phyloP scores from a whole-genome alignment of 2,113 vertebrate species.

The Syrmaticus mikado region DNA sequence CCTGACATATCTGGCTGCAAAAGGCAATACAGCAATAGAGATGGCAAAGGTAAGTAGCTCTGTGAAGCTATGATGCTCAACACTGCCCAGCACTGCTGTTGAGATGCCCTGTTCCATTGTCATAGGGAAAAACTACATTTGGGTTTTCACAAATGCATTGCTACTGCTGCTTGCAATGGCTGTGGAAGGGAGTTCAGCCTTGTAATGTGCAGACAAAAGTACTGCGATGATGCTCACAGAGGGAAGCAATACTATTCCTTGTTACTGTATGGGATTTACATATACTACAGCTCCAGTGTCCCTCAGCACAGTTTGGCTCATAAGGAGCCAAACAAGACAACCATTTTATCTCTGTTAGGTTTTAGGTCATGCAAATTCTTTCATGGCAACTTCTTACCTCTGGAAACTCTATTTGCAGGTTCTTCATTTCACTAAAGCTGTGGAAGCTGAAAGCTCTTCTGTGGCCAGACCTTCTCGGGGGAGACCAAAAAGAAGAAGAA shows the following conservation, averaged over 20 bases:
- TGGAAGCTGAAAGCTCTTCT: constrained; percentile 5
- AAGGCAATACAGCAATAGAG: constrained; percentile 83
- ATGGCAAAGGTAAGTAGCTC: constrained; percentile 83
- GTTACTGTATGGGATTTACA: not conserved
- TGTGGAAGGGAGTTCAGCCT: not conserved
- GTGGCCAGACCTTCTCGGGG: constrained; percentile 16
- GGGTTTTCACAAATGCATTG: not conserved
- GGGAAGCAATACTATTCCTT: not conserved
- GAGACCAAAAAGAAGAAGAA: constrained; percentile 51
- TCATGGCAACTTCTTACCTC: not conserved
- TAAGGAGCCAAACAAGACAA: not conserved
- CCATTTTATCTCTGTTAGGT: not conserved
- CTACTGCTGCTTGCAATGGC: not conserved
- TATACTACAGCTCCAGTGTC: not conserved
- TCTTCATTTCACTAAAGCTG: constrained; percentile 38
- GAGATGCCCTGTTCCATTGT: not conserved
- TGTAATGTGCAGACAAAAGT: not conserved
- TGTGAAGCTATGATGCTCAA: not conserved
- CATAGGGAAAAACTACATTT: rapidly evolving
- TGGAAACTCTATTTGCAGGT: constrained; percentile 47
- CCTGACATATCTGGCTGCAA: constrained; percentile 86
- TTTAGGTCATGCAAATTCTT: not conserved
- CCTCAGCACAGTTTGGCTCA: not conserved
- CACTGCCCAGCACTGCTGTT: not conserved
- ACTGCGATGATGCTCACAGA: rapidly evolving